Base-by-base conservation (phyloP, 2,888 invertebrate species). In the Sclerodermus sp. region DNA sequence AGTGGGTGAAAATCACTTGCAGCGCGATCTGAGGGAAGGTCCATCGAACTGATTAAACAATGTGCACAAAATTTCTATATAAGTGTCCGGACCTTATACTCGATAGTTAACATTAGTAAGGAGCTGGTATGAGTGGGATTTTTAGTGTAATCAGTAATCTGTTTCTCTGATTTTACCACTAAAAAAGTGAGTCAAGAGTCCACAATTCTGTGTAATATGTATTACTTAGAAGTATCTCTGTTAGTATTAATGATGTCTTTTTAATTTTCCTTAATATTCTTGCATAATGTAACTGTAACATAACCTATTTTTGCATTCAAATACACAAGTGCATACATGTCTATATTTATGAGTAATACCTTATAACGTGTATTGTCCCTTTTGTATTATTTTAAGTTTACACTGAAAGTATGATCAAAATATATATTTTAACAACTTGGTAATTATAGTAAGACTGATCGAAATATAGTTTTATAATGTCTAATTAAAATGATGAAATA, bases 201-300 rank as follows among this genome's bases (percentile, higher is more conserved):
- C 53, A 49, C 41, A 42, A 40, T 55, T 60, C 46, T 45, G 57
- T 60, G 54, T 62, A 62, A 55, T 66, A 76, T 76, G 76, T 67
- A 71, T 66, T 77, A 74, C 66, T 70, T 77, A 67, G 76, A 74
- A 55, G 67, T 73, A 62, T 69, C 71, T 55, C 66, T 77, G 76
- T 77, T 76, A 77, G 76, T 77, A 77, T 62, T 62, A 60, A 50
- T 32, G 49, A 41, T 23, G 9, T n/a, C 8, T 14, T 15, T 31
- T 31, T 17, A 8, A 2, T 31, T 3, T 17, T 32, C 13, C n/a
- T 10, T 40, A 4, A 16, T 12, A 10, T 39, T 9, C 1, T 8
- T 23, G 39, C 14, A 39, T 39, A 16, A 39, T 39, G 9, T 6
- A 14, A 39, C 12, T 4, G n/a, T 14, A 36, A 37, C 6, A 16